phyloP scores from a whole-genome alignment of 2,797 vertebrate genomes.

The Hydrophis major region DNA sequence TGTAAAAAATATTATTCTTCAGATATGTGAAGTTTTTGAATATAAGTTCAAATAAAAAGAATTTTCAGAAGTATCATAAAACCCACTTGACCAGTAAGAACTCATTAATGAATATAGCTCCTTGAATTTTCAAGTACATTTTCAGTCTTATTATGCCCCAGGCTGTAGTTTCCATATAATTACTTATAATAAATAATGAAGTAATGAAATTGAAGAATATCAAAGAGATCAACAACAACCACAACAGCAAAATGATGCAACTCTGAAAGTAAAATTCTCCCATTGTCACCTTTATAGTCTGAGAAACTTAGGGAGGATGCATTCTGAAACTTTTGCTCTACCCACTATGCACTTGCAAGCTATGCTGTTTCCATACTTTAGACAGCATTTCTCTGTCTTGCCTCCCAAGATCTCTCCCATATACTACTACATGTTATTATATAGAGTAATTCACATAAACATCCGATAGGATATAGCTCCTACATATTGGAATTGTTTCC shows the following conservation, averaged over 20 bases:
- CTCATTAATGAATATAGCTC: too few relatives aligned
- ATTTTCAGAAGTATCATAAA: not conserved
- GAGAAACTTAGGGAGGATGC: too few relatives aligned
- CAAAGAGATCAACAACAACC: not conserved
- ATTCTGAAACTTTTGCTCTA: too few relatives aligned
- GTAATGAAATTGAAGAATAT: not conserved
- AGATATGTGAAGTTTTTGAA: constrained; percentile 36
- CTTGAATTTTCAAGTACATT: not conserved
- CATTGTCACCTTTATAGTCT: too few relatives aligned
- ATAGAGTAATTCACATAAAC: not conserved
- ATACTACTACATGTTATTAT: not conserved
- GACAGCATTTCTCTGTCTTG: too few relatives aligned
- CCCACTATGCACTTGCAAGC: too few relatives aligned
- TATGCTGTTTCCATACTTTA: too few relatives aligned
- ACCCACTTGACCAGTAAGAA: not conserved
- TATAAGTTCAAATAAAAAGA: not conserved
- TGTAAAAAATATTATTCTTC: constrained; percentile 27
- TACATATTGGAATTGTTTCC: not conserved
- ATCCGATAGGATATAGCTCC: not conserved
- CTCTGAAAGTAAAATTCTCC: too few relatives aligned
- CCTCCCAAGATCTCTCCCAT: too few relatives aligned
- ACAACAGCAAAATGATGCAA: too few relatives aligned
- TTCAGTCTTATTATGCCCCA: not conserved
- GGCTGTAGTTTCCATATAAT: not conserved
- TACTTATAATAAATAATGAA: not conserved